These are phyloP conservation scores for Itoplectis maculator DNA, from an alignment of 2,888 invertebrate genomes.

Conservation along the genomic window DNA sequence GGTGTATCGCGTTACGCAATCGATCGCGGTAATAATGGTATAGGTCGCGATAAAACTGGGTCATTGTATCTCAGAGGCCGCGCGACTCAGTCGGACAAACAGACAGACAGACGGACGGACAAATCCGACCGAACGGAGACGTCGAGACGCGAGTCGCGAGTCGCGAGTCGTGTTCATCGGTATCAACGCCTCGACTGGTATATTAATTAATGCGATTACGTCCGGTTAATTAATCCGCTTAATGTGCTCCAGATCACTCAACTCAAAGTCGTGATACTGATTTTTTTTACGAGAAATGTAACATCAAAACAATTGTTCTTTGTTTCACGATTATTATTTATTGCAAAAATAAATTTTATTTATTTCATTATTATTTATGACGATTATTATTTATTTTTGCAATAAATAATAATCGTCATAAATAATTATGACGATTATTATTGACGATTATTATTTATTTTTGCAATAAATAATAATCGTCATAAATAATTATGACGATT, in stretches of 20 bases:
- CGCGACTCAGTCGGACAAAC: conserved; percentile 26
- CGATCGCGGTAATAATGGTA: conserved; percentile 74
- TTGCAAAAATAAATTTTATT: too few species aligned
- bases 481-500: too few species aligned
- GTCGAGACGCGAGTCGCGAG: conserved; percentile 21
- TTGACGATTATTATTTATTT: background rate
- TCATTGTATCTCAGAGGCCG: conserved; percentile 74
- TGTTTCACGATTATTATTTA: too few species aligned
- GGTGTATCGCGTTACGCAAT: conserved; percentile 73
- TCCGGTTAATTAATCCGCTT: conserved; percentile 71
- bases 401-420: too few species aligned
- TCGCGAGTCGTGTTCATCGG: conserved; percentile 2
- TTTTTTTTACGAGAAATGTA: conserved; percentile 64
- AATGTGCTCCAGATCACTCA: conserved; percentile 67
- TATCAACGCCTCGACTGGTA: conserved; percentile 42
- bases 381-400: too few species aligned
- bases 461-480: too few species aligned
- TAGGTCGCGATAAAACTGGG: conserved; percentile 74
- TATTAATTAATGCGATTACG: conserved; percentile 74
- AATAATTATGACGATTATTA: too few species aligned
- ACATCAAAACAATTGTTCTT: conserved; percentile 46
- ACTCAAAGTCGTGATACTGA: conserved; percentile 36
- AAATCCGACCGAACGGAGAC: conserved; percentile 27
- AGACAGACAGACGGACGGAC: conserved; percentile 12
- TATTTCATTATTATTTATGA: too few species aligned